Conservation (phyloP, 2,888 invertebrate genomes). For the Thecophora atra region DNA sequence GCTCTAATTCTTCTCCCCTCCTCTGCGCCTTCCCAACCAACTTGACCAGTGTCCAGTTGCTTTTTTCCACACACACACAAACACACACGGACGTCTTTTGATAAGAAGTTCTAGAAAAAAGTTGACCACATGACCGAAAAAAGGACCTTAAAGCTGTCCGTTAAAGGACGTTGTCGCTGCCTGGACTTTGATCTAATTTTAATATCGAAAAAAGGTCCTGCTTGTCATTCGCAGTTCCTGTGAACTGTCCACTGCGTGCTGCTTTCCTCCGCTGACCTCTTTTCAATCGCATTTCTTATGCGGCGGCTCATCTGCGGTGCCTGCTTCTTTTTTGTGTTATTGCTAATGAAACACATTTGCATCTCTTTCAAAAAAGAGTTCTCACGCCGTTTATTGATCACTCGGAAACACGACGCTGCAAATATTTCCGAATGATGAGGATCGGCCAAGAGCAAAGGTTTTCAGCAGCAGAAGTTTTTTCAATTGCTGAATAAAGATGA, state of each 20-base stretch:
- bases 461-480: too few relatives aligned
- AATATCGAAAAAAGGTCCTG: conserved; percentile 28
- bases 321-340: too few relatives aligned
- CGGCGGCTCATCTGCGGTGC: not conserved
- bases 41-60: conserved; percentile 13
- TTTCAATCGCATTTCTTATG: conserved; percentile 10
- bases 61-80: too few relatives aligned
- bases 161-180: not conserved
- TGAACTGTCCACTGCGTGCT: not conserved
- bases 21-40: not conserved
- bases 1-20: conserved; percentile 1
- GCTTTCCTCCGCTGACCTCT: conserved; percentile 19
- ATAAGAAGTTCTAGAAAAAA: not conserved
- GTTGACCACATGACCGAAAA: not conserved
- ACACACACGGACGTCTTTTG: not conserved
- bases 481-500: too few relatives aligned
- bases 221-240: not conserved
- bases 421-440: not conserved
- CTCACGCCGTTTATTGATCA: conserved; percentile 4
- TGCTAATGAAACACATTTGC: not conserved
- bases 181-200: conserved; percentile 26
- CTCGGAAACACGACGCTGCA: not conserved
- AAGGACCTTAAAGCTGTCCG: conserved; percentile 22
- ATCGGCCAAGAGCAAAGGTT: too few relatives aligned
- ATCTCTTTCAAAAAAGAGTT: conserved; percentile 8